Evolutionary conservation across 92 coral and sea anemone genomes (phyloP), one percentile per base, ranked within the genome.

Genomic region (Virgularia gustaviana): DNA sequence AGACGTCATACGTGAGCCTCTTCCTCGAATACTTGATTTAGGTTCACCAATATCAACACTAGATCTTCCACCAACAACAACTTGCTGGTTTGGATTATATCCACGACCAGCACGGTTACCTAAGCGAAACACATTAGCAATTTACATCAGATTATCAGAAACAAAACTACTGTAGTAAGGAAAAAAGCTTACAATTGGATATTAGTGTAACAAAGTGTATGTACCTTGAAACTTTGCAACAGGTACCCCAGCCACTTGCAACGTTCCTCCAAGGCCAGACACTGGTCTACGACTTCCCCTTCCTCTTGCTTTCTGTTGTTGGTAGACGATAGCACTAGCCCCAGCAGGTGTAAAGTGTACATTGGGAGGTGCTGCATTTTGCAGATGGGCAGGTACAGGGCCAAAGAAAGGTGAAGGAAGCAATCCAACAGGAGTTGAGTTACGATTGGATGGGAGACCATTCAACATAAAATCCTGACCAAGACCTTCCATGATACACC

Each of bases 101-200:
- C 91, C 98, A 13, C 98, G 88, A 42, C 98, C 98, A 5, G 96
- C 98, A 67, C 89, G 87, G 90, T 92, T 92, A 0, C 98, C 98
- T 3, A 75, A 54, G 88, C 30, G 30, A 44, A 9, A 41, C 41
- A 35, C 27, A 47, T 39, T 39, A 39, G 9, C 45, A 39, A 39
- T n/a, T n/a, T n/a, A n/a, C n/a, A n/a, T n/a, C n/a, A 39, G 8
- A 8, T 39, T 16, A 39, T 39, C 45, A 39, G 9, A 39, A 39
- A 39, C 45, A 39, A 39, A n/a, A n/a, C n/a, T 7, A 15, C 45
- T 39, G 8, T 15, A 39, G 45, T 53, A 1, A 11, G 11, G 23
- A 53, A 53, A 53, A 53, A 15, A 25, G 9, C 23, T 22, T 53
- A 16, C 0, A 25, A 53, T 10, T 25, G 23, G n/a, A n/a, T n/a